Conservation (phyloP, 2,888 invertebrate genomes). For the Trachelus iudaicus region DNA sequence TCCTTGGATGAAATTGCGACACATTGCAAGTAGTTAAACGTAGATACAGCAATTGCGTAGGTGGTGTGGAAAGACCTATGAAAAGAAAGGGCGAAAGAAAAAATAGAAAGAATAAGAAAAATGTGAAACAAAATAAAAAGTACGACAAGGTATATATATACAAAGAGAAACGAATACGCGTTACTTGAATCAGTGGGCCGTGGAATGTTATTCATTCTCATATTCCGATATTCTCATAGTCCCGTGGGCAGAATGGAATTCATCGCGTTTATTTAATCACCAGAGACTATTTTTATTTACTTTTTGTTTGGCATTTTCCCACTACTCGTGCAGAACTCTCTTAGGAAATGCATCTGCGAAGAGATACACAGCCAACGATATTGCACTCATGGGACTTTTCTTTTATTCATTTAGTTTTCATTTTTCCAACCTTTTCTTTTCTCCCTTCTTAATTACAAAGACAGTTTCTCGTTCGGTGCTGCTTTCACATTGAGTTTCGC, state of each 20-base stretch:
- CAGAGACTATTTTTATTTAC: neutral
- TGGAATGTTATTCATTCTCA: neutral
- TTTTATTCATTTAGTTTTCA: neutral
- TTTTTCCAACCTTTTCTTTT: neutral
- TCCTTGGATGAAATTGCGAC: neutral
- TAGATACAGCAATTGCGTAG: neutral
- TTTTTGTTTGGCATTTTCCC: neutral
- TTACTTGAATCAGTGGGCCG: neutral
- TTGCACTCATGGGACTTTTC: neutral
- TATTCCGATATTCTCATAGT: neutral
- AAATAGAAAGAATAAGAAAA: neutral
- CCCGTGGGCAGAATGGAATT: neutral
- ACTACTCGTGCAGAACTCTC: neutral
- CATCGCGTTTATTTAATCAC: neutral
- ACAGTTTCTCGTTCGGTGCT: conserved; percentile 38
- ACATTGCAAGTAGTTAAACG: neutral
- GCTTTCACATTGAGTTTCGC: conserved; percentile 61
- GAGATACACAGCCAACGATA: neutral
- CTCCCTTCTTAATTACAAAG: neutral
- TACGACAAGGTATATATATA: neutral
- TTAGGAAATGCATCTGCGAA: neutral
- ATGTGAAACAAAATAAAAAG: neutral
- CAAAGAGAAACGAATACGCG: neutral
- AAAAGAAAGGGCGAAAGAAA: neutral
- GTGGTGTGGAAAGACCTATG: neutral